phyloP scores from a whole-genome alignment of 2,797 vertebrate genomes.

The Xyrichtys novacula region DNA sequence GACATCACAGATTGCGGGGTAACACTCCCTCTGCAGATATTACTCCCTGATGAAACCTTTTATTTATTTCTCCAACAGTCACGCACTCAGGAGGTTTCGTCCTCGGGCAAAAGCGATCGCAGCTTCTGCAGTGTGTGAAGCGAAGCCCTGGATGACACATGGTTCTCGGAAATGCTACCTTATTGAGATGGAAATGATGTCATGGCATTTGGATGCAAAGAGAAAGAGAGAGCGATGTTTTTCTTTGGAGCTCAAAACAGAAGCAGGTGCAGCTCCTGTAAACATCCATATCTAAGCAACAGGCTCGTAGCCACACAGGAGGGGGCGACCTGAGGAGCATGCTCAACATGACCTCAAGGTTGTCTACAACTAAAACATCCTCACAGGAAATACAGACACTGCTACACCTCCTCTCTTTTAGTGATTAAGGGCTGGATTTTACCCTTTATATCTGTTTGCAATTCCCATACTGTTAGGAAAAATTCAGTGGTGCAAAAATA shows the following conservation, averaged over 20 bases:
- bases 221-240: conserved; percentile 36
- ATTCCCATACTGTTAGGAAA: no score
- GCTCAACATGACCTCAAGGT: neutral
- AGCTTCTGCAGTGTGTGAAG: conserved; percentile 53
- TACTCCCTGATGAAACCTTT: conserved; percentile 59
- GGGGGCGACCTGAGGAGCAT: neutral
- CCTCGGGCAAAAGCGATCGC: conserved; percentile 47
- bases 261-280: conserved; percentile 75
- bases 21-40: conserved; percentile 46
- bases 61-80: conserved; percentile 41
- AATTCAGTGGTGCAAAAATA: no score
- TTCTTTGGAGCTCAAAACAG: conserved; percentile 62
- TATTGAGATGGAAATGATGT: conserved; percentile 37
- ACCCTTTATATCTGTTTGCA: no score
- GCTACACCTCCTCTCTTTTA: no score
- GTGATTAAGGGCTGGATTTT: no score
- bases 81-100: conserved; percentile 40
- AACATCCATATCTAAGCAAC: conserved; percentile 62
- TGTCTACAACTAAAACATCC: no score
- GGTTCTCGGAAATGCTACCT: conserved; percentile 50
- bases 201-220: conserved; percentile 36
- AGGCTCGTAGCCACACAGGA: neutral
- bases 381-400: no score
- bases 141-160: conserved; percentile 53
- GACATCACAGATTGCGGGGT: conserved; percentile 21